Percentiles rank a stretch among this genome's conserved stretches.
These are phyloP conservation scores for Sorex fumeus DNA, from an alignment of 2,113 vertebrate genomes.

Conservation along the genomic window DNA sequence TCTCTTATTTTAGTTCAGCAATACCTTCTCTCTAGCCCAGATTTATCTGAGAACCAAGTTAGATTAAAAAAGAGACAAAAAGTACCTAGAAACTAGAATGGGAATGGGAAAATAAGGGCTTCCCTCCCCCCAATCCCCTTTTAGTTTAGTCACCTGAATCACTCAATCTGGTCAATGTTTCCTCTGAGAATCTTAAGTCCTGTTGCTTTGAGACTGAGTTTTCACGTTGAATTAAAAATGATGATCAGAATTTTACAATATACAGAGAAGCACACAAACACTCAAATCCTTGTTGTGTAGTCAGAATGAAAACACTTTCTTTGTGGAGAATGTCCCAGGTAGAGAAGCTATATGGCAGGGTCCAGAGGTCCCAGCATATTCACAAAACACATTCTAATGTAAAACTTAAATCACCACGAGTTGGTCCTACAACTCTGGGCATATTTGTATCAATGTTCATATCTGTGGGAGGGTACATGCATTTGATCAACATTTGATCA, in stretches of 20 bases:
- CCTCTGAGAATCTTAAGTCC: neutral
- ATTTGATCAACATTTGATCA: too few species aligned
- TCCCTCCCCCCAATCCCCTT: neutral
- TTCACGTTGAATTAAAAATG: constrained; percentile 20
- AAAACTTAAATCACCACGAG: neutral
- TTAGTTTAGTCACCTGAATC: neutral
- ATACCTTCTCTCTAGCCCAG: neutral
- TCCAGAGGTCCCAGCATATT: too few species aligned
- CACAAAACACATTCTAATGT: neutral
- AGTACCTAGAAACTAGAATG: neutral
- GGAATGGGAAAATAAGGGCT: neutral
- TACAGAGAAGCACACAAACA: constrained; percentile 15
- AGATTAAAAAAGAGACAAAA: neutral
- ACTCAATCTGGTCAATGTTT: neutral
- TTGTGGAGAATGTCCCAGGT: neutral
- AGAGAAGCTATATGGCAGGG: neutral
- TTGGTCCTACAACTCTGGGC: neutral
- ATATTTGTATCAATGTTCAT: neutral
- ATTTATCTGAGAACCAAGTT: neutral
- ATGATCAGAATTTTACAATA: neutral
- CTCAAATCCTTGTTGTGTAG: neutral
- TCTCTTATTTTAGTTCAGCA: neutral
- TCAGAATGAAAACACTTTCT: neutral
- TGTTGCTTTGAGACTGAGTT: neutral
- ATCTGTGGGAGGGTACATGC: too few species aligned